Percentiles rank a stretch among this genome's conserved stretches.
These are phyloP conservation scores for Drosophila histrio DNA, from an alignment of 2,888 invertebrate genomes.

Conservation along the genomic window DNA sequence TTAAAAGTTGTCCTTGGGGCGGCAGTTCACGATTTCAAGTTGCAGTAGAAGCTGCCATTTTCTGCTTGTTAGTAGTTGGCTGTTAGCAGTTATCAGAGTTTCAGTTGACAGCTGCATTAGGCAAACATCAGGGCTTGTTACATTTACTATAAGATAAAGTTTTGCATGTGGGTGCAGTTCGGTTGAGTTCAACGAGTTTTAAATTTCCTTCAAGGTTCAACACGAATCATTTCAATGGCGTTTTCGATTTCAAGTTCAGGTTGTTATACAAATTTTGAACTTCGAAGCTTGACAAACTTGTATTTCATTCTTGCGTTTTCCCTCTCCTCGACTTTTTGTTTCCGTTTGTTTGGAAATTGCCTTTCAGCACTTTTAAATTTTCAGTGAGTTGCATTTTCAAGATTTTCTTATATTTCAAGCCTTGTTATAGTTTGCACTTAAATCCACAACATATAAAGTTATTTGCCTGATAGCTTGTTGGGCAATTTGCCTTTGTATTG, in stretches of 20 bases:
- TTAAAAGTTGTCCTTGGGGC: conserved; percentile 69
- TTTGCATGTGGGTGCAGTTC: conserved; percentile 31
- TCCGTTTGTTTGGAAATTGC: conserved; percentile 41
- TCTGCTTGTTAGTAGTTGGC: conserved; percentile 69
- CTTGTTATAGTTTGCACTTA: conserved; percentile 63
- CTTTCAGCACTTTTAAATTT: conserved; percentile 64
- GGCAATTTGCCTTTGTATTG: conserved; percentile 18
- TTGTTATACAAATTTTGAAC: conserved; percentile 50
- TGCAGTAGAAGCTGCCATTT: conserved; percentile 64
- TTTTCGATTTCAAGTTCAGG: conserved; percentile 72
- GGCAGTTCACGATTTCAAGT: conserved; percentile 67
- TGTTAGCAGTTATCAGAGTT: conserved; percentile 45
- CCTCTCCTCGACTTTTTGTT: conserved; percentile 7
- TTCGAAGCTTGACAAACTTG: conserved; percentile 49
- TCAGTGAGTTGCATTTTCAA: conserved; percentile 50
- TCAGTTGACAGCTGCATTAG: conserved; percentile 73
- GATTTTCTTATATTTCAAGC: conserved; percentile 52
- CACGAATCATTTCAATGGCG: conserved; percentile 22
- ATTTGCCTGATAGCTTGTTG: conserved; percentile 41
- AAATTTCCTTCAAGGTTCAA: conserved; percentile 38
- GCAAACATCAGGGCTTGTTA: conserved; percentile 49
- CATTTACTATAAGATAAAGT: conserved; percentile 8
- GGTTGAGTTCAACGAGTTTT: conserved; percentile 12
- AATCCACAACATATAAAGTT: conserved; percentile 51
- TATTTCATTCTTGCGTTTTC: conserved; percentile 56